A percentile compares a stretch with the other conserved stretches of the same genome.
These are phyloP conservation scores for Parochlus steinenii DNA, from an alignment of 2,888 invertebrate genomes.

Conservation along the genomic window DNA sequence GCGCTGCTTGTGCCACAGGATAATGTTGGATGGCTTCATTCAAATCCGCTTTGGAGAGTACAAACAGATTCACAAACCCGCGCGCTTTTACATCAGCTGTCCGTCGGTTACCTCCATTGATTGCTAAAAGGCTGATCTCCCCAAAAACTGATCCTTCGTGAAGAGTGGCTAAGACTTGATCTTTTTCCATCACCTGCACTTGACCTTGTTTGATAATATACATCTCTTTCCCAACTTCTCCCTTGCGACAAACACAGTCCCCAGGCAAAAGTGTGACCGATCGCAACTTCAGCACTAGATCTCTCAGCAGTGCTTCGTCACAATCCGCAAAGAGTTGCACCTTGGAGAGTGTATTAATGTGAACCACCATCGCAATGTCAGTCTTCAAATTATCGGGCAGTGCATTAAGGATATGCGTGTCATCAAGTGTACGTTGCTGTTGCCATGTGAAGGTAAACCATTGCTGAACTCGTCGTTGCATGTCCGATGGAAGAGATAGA, in stretches of 20 bases:
- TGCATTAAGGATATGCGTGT: constrained; percentile 64
- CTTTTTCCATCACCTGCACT: constrained; percentile 69
- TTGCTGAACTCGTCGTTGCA: constrained; percentile 64
- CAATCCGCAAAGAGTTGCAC: constrained; percentile 83
- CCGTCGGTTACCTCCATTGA: constrained; percentile 63
- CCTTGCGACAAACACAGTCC: constrained; percentile 81
- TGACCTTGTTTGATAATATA: constrained; percentile 80
- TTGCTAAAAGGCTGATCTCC: constrained; percentile 80
- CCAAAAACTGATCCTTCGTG: constrained; percentile 88
- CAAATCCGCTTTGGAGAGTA: constrained; percentile 72
- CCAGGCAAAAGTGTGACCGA: constrained; percentile 79
- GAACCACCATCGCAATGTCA: constrained; percentile 81
- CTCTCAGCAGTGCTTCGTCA: constrained; percentile 63
- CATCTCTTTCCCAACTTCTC: constrained; percentile 93
- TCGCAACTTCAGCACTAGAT: constrained; percentile 75
- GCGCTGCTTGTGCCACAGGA: constrained; percentile 73
- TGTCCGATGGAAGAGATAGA: constrained; percentile 57
- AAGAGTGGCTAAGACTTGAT: constrained; percentile 68
- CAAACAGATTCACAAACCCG: constrained; percentile 86
- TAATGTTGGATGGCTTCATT: constrained; percentile 79
- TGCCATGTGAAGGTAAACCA: constrained; percentile 94
- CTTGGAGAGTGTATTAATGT: constrained; percentile 79
- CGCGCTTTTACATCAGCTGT: constrained; percentile 88
- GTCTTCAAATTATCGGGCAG: constrained; percentile 83
- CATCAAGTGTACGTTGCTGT: constrained; percentile 81